Evolutionary conservation across 2,797 vertebrate species (phyloP).

Genomic region (Holocentrus rufus): DNA sequence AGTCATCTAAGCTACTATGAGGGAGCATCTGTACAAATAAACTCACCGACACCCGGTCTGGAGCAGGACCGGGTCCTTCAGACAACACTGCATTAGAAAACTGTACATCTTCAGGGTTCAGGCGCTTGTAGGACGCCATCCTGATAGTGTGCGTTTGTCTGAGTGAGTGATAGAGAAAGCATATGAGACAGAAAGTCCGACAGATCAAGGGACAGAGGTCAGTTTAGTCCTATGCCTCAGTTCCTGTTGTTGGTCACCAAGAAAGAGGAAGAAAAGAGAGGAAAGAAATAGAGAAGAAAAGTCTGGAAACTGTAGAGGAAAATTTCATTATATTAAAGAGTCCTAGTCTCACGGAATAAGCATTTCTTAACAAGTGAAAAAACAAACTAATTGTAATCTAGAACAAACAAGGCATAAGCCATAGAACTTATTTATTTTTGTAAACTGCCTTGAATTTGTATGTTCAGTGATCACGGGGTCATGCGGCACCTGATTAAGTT

Average conservation of each 20-base stretch:
- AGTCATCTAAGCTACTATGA: background rate
- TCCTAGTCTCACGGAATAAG: no score
- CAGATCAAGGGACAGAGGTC: constrained; percentile 10
- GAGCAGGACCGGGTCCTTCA: constrained; percentile 50
- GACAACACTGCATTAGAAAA: constrained; percentile 61
- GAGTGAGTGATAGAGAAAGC: constrained; percentile 4
- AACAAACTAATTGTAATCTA: no score
- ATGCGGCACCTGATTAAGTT: no score
- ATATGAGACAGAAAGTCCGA: background rate
- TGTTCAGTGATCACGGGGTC: no score
- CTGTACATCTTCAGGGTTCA: constrained; percentile 76
- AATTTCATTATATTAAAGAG: background rate
- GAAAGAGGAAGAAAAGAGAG: background rate
- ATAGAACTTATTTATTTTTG: no score
- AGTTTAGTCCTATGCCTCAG: background rate
- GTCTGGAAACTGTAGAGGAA: background rate
- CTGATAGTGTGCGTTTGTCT: constrained; percentile 9
- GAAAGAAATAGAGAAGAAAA: background rate
- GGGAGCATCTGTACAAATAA: fast-evolving
- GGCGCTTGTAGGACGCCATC: constrained; percentile 77
- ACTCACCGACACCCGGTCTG: constrained; percentile 64
- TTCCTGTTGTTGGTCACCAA: background rate
- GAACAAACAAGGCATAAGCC: no score
- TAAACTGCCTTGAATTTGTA: no score
- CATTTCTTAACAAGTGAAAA: no score